Evolutionary conservation across 2,113 vertebrate species (phyloP).

Genomic region (Zosterops lateralis): DNA sequence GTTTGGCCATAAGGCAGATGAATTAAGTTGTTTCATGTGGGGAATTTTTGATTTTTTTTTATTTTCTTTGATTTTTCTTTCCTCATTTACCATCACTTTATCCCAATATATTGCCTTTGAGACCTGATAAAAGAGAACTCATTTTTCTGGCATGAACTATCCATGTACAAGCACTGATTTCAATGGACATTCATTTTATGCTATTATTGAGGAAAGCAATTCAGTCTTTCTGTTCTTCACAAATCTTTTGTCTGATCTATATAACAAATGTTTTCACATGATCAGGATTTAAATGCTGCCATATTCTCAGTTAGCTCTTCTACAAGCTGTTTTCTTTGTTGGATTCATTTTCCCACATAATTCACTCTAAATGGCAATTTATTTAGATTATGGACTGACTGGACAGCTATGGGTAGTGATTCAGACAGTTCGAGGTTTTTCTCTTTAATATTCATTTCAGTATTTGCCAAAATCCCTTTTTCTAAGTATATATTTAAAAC

Average conservation of each 20-base stretch:
- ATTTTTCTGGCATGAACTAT: background rate
- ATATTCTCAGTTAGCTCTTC: background rate
- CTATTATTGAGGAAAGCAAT: background rate
- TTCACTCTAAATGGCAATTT: background rate
- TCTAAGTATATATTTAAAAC: background rate
- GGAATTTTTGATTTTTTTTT: rapidly evolving
- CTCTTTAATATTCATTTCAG: background rate
- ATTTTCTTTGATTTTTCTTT: background rate
- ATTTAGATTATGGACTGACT: background rate
- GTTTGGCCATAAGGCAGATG: background rate
- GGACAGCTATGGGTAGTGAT: background rate
- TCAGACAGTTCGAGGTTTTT: background rate
- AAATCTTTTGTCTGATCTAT: background rate
- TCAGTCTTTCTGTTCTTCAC: background rate
- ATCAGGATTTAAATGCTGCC: background rate
- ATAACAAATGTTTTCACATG: background rate
- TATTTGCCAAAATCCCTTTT: background rate
- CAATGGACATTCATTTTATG: background rate
- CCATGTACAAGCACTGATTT: background rate
- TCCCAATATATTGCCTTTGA: background rate
- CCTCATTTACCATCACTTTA: background rate
- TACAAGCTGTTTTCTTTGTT: background rate
- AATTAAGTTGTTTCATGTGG: background rate
- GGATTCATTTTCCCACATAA: background rate
- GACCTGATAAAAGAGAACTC: background rate